phyloP scores from a whole-genome alignment of 2,113 vertebrate genomes.

The Origma solitaria region DNA sequence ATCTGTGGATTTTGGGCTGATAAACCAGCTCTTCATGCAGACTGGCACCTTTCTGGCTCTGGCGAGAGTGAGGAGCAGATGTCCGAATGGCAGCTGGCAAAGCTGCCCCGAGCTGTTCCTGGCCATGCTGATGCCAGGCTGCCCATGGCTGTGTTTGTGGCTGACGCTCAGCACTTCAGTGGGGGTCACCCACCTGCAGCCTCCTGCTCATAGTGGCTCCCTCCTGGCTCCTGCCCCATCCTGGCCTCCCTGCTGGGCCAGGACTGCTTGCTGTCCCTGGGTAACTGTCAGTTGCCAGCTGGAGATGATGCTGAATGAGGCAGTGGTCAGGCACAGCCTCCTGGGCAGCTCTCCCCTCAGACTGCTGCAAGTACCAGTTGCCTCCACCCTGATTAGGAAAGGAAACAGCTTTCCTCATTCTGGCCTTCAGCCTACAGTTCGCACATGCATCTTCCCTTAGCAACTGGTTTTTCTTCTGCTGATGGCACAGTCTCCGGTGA shows the following conservation, averaged over 20 bases:
- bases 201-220: fast-evolving
- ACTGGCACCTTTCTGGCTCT: fast-evolving
- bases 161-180: not conserved
- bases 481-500: not conserved
- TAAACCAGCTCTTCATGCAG: not conserved
- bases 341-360: not conserved
- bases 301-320: not conserved
- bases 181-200: not conserved
- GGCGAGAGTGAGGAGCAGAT: no score
- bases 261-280: not conserved
- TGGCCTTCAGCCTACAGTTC: not conserved
- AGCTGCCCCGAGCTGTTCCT: no score
- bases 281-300: not conserved
- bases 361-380: not conserved
- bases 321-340: not conserved
- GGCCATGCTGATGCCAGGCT: no score
- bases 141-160: no score
- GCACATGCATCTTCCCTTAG: not conserved
- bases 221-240: not conserved
- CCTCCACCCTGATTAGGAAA: not conserved
- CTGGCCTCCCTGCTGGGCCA: not conserved
- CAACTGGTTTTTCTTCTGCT: slow-evolving; percentile 1
- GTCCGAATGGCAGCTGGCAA: no score
- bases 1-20: not conserved
- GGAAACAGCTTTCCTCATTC: not conserved